These are phyloP conservation scores for Dipodomys merriami DNA, from an alignment of 2,113 vertebrate species.

Conservation along the genomic window DNA sequence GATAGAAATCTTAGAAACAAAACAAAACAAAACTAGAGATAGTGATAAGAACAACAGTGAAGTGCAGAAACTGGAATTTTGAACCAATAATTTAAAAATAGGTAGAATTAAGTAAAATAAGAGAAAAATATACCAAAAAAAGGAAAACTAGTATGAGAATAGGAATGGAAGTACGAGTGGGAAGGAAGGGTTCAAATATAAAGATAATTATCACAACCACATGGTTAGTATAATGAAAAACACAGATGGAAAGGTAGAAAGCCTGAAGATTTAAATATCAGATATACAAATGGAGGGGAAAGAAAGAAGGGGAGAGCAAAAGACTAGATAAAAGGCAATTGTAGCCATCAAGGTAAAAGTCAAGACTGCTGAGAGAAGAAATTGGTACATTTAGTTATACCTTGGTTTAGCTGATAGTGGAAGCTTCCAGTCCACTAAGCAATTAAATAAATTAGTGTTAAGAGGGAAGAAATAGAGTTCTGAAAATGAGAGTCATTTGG, in stretches of 20 bases:
- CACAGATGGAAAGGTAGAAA: background rate
- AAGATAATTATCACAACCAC: background rate
- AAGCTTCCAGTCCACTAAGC: background rate
- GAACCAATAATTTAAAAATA: background rate
- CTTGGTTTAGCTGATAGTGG: background rate
- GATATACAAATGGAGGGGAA: background rate
- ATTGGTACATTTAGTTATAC: background rate
- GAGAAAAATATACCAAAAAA: background rate
- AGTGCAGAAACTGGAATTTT: slow-evolving; percentile 23
- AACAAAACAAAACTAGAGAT: background rate
- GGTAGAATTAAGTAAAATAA: slow-evolving; percentile 3
- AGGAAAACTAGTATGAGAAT: background rate
- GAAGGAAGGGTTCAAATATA: slow-evolving; percentile 21
- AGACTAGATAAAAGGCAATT: background rate
- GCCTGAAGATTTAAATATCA: background rate
- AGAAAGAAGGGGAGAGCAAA: background rate
- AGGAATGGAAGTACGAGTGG: background rate
- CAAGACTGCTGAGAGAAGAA: background rate
- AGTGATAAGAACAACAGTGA: background rate
- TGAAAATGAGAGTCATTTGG: background rate
- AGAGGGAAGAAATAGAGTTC: slow-evolving; percentile 52
- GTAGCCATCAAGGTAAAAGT: background rate
- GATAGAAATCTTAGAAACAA: background rate
- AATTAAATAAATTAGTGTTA: background rate
- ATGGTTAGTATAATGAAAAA: background rate